Evolutionary conservation across 64 coral and sea anemone genomes (phyloP), one percentile per base, ranked within the genome.

Genomic region (Pachyseris speciosa): DNA sequence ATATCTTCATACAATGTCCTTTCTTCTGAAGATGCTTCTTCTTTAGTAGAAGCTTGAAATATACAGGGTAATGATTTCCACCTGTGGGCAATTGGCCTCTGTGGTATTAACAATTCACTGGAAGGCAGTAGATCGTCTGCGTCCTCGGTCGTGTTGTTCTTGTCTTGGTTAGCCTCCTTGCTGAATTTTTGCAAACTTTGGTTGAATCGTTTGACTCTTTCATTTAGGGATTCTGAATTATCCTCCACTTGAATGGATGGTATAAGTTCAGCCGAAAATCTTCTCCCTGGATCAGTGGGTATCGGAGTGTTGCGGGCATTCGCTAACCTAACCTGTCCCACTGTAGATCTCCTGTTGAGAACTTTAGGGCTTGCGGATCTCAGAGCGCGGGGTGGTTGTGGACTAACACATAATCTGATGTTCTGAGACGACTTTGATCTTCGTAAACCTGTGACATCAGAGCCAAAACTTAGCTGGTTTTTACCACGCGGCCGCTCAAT

Each of bases 191-290:
- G 32, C 9, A 81, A 20, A 81, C 52, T 63, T 40, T 81, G 52
- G 29, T 81, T 81, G 34, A 81, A 81, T 81, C 26, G 60, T 34
- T 81, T 81, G 0, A 81, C 77, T 36, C 63, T 61, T 81, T 60
- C 53, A 7, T 63, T 59, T 3, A 81, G 33, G 4, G n/a, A 25
- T 38, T 61, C 77, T 25, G 77, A 8, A 22, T 20, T 81, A 9
- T 81, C 77, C 16, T 81, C 77, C 7, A 81, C 50, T 20, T 20
- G 77, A 36, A 81, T 81, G 33, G 51, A 60, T 36, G 77, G 77
- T 3, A 61, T 34, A n/a, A 74, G 20, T 25, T 25, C 70, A 11
- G 70, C 70, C 26, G 70, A 74, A 44, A 74, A 74, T 44, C 70
- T 37, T 74, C 53, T 60, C 22, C 32, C 53, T 37, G 33, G 34